Evolutionary conservation across 2,113 vertebrate species (phyloP).

Genomic region (Erpornis zantholeuca): DNA sequence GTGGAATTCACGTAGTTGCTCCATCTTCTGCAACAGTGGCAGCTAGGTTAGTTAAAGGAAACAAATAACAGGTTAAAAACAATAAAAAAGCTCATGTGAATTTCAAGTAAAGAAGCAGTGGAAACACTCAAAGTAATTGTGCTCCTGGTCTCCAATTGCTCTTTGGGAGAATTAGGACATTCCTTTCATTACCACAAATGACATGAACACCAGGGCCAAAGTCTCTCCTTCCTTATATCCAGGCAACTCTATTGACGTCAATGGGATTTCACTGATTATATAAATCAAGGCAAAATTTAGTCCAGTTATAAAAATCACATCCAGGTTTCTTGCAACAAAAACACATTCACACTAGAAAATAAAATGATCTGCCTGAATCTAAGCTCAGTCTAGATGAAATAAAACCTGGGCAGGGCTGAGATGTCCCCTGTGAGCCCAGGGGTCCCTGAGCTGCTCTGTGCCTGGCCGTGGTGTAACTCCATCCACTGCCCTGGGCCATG

Average conservation of each 20-base stretch:
- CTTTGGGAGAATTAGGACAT: slow-evolving; percentile 51
- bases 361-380: background rate
- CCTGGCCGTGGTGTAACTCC: background rate
- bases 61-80: background rate
- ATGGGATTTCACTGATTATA: slow-evolving; percentile 52
- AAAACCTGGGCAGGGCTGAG: background rate
- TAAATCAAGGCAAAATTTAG: slow-evolving; percentile 39
- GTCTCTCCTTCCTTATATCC: slow-evolving; percentile 39
- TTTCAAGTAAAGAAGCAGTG: slow-evolving; percentile 34
- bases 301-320: slow-evolving; percentile 35
- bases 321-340: slow-evolving; percentile 31
- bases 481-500: background rate
- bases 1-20: background rate
- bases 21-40: background rate
- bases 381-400: background rate
- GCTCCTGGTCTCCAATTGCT: background rate
- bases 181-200: slow-evolving; percentile 59
- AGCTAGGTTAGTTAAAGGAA: background rate
- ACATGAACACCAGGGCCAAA: slow-evolving; percentile 25
- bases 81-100: background rate
- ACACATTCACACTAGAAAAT: background rate
- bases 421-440: background rate
- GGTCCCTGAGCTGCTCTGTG: background rate
- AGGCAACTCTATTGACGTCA: slow-evolving; percentile 59
- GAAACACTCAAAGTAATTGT: slow-evolving; percentile 57